Evolutionary conservation across 35 echinoderm and acorn worm species (phyloP).

Genomic region (Stichopus chloronotus): DNA sequence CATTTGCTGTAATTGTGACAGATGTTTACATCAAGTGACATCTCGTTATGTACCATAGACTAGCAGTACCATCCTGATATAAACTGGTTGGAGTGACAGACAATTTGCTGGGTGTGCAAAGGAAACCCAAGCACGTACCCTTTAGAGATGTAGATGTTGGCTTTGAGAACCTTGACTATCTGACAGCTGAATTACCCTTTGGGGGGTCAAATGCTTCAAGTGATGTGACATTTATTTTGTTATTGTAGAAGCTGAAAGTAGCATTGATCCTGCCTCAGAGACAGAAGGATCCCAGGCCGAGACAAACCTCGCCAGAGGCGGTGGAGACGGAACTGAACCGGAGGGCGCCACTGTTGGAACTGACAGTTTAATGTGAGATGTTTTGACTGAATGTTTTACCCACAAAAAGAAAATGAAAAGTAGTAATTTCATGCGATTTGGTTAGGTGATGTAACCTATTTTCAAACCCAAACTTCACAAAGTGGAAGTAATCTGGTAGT

Average conservation of each 20-base stretch:
- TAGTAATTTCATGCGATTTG: neutral
- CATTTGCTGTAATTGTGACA: too few relatives aligned
- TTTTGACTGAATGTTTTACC: neutral
- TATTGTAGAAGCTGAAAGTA: constrained; percentile 17
- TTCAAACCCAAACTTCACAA: neutral
- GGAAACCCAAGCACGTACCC: too few relatives aligned
- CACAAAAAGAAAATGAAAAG: neutral
- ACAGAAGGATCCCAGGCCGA: constrained; percentile 17
- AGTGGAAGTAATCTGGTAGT: neutral
- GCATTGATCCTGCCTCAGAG: constrained; percentile 18
- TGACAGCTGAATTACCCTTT: too few relatives aligned
- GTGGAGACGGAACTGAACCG: constrained; percentile 8
- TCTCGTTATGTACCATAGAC: too few relatives aligned
- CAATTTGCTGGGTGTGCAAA: too few relatives aligned
- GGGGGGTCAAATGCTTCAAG: too few relatives aligned
- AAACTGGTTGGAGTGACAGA: too few relatives aligned
- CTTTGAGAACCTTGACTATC: too few relatives aligned
- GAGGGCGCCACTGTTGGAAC: neutral
- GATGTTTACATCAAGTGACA: too few relatives aligned
- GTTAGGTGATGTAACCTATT: neutral
- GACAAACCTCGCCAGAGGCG: neutral
- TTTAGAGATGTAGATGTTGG: too few relatives aligned
- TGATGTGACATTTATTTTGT: too few relatives aligned
- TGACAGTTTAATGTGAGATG: constrained; percentile 28
- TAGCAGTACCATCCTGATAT: too few relatives aligned